Conservation (phyloP, 2,797 vertebrate genomes). For the Sebastes nivosus region DNA sequence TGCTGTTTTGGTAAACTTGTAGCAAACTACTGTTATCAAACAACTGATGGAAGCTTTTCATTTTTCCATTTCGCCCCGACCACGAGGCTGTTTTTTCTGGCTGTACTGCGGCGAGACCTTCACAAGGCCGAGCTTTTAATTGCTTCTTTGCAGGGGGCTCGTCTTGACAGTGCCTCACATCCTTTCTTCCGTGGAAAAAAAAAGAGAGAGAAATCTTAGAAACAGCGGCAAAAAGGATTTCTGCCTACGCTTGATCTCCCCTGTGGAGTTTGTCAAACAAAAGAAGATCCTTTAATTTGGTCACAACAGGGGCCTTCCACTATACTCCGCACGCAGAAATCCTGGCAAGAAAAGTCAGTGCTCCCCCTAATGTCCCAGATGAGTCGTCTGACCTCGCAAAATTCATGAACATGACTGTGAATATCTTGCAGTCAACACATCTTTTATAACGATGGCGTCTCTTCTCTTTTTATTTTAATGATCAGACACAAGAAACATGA, state of each 20-base stretch:
- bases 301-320: slow-evolving; percentile 75
- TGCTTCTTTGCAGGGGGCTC: slow-evolving; percentile 83
- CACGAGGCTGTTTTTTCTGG: slow-evolving; percentile 60
- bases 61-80: slow-evolving; percentile 57
- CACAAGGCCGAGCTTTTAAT: slow-evolving; percentile 84
- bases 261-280: slow-evolving; percentile 83
- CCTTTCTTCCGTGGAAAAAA: slow-evolving; percentile 63
- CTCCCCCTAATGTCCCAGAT: slow-evolving; percentile 60
- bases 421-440: slow-evolving; percentile 36
- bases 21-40: slow-evolving; percentile 63
- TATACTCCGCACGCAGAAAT: slow-evolving; percentile 59
- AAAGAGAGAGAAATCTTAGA: slow-evolving; percentile 66
- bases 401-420: slow-evolving; percentile 51
- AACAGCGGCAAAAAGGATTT: slow-evolving; percentile 79
- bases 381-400: slow-evolving; percentile 63
- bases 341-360: slow-evolving; percentile 57
- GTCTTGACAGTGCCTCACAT: slow-evolving; percentile 79
- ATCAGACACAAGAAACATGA: slow-evolving; percentile 6
- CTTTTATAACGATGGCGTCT: slow-evolving; percentile 11
- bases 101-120: slow-evolving; percentile 73
- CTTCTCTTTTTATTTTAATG: slow-evolving; percentile 6
- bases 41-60: slow-evolving; percentile 64
- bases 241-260: slow-evolving; percentile 77
- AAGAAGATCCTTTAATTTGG: slow-evolving; percentile 84
- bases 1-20: slow-evolving; percentile 63